Percentiles rank a stretch among this genome's conserved stretches.
phyloP scores from a whole-genome alignment of 1,140 invertebrate species.

The Macrostomum lignano region DNA sequence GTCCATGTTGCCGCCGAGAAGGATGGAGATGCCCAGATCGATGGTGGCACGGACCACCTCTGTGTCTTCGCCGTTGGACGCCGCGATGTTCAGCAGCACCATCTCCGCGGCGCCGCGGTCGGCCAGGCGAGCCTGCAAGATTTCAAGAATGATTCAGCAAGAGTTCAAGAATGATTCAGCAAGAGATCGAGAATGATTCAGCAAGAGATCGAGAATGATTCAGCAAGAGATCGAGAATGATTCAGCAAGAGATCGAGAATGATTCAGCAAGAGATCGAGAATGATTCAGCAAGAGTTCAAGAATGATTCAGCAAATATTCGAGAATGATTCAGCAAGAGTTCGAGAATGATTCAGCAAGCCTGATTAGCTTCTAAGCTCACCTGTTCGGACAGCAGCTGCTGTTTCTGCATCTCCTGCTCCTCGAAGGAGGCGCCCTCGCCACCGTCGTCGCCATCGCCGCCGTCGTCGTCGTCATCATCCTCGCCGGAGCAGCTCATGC shows the following conservation, averaged over 20 bases:
- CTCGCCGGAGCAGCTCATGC: slow-evolving; percentile 57
- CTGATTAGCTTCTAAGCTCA: no score
- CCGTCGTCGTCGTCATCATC: slow-evolving; percentile 72
- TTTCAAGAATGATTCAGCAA: no score
- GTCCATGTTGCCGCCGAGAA: slow-evolving; percentile 80
- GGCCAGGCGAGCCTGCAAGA: slow-evolving; percentile 57
- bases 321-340: no score
- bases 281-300: no score
- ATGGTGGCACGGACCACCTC: slow-evolving; percentile 95
- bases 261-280: no score
- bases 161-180: no score
- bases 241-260: no score
- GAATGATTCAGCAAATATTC: no score
- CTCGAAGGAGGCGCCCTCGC: slow-evolving; percentile 51
- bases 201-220: no score
- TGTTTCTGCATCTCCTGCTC: slow-evolving; percentile 99
- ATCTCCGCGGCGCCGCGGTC: slow-evolving; percentile 90
- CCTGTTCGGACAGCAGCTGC: slow-evolving; percentile 84
- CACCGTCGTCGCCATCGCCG: slow-evolving; percentile 39
- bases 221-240: no score
- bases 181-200: no score
- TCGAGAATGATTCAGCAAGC: no score
- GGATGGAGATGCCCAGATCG: slow-evolving; percentile 78
- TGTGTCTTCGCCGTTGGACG: slow-evolving; percentile 47
- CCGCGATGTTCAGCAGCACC: slow-evolving; percentile 84